phyloP scores from a whole-genome alignment of 92 coral and sea anemone genomes.

The Porites evermanni region DNA sequence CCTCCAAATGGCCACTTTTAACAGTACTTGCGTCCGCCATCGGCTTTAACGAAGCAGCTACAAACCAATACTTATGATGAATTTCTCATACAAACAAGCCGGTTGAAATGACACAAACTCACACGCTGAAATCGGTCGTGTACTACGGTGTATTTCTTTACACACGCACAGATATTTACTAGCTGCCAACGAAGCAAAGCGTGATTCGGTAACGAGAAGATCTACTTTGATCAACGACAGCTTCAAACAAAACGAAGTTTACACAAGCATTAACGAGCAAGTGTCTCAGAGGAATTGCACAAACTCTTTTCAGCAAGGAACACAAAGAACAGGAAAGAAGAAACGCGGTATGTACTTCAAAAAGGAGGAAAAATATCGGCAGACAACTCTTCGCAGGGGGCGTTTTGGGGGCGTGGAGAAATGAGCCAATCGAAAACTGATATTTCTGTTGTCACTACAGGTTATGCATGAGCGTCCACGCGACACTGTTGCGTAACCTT shows the following conservation, averaged over 20 bases:
- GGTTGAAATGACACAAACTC: background rate
- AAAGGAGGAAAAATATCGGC: background rate
- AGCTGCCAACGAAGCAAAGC: background rate
- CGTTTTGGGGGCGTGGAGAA: conserved; percentile 26
- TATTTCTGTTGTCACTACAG: background rate
- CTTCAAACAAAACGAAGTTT: background rate
- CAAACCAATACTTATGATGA: background rate
- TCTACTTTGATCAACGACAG: conserved; percentile 17
- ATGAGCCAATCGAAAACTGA: conserved; percentile 10
- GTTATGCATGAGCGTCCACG: too few species aligned
- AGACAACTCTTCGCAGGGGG: background rate
- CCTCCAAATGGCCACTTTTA: conserved; percentile 7
- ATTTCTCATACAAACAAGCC: background rate
- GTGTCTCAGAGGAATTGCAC: background rate
- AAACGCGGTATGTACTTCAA: background rate
- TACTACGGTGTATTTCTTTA: background rate
- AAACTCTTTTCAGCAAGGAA: background rate
- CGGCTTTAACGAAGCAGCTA: background rate
- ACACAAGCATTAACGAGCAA: background rate
- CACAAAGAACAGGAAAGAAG: background rate
- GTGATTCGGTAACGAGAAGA: conserved; percentile 29
- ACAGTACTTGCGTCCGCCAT: conserved; percentile 6
- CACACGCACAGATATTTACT: background rate
- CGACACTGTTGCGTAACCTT: too few species aligned
- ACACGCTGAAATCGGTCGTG: background rate